Evolutionary conservation across 2,113 vertebrate genomes (phyloP), one percentile per base, ranked within the genome.

Genomic region (Ceyx cyanopectus): DNA sequence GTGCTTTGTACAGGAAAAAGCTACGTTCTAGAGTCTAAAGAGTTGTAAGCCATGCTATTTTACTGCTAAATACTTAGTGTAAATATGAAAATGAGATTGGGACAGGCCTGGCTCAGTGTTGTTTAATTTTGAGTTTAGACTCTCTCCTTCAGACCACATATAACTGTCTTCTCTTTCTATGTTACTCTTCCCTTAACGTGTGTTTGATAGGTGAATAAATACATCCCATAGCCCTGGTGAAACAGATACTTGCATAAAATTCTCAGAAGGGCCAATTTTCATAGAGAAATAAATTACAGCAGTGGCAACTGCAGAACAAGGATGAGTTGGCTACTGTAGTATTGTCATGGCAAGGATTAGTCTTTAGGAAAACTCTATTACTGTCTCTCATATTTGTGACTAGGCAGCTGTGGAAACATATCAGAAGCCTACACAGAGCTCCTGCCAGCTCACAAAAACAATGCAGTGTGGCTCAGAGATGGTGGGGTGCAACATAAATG

Each of bases 331-430:
- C 26, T 81, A n/a, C 50, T 16, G 54, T 26, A 53, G 27, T 48
- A 68, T 11, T 68, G 66, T 68, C 66, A 79, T 0, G 1, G 69
- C 34, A 70, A 91, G 62, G 50, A 72, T 65, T 68, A 81, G 20
- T 68, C n/a, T 50, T 89, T 76, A 79, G 4, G 58, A 91, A 82
- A 88, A 60, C n/a, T 85, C 81, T n/a, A 22, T 88, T 90, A 46
- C 2, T 3, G 32, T 67, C 81, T 89, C 43, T 81, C 34, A 7
- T 58, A 58, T 78, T 77, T 78, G 65, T 70, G 54, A 41, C 66
- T 63, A 68, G 77, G 61, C 74, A 91, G 53, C 61, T 93, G 66
- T 67, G 57, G 68, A 89, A 93, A 89, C 20, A 12, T 21, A 13
- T 17, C 69, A 88, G 68, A 82, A 76, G 46, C 46, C 48, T 60